Percentiles rank a stretch among this genome's conserved stretches.
phyloP scores from a whole-genome alignment of 92 coral and sea anemone species.

The Muricea muricata region DNA sequence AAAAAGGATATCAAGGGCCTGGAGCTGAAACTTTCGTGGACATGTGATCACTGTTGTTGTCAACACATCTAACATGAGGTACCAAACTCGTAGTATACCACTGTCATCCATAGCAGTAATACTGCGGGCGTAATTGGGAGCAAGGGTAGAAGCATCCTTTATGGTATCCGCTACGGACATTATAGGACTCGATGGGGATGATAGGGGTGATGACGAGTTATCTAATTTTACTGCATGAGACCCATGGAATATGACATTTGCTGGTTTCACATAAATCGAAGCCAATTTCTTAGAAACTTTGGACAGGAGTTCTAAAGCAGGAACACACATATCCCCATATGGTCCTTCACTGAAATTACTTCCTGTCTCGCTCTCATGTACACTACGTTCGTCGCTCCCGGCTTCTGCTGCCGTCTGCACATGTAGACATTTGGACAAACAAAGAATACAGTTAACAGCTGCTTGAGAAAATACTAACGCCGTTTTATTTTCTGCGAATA shows the following conservation, averaged over 20 bases:
- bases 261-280: constrained; percentile 93
- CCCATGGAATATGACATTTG: constrained; percentile 94
- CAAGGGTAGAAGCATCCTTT: constrained; percentile 42
- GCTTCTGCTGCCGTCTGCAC: constrained; percentile 76
- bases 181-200: constrained; percentile 35
- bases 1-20: constrained; percentile 91
- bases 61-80: constrained; percentile 94
- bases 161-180: constrained; percentile 34
- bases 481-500: constrained; percentile 85
- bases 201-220: constrained; percentile 41
- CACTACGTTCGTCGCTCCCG: constrained; percentile 85
- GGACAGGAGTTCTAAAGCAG: constrained; percentile 84
- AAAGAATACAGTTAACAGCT: constrained; percentile 88
- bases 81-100: constrained; percentile 97
- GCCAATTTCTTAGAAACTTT: constrained; percentile 93
- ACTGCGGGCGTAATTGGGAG: constrained; percentile 77
- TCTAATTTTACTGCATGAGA: constrained; percentile 81
- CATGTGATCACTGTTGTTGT: constrained; percentile 95
- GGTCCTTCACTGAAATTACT: constrained; percentile 57
- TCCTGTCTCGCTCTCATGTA: constrained; percentile 70
- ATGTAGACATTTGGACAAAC: constrained; percentile 83
- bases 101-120: constrained; percentile 96
- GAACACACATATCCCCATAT: constrained; percentile 82
- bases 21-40: constrained; percentile 97
- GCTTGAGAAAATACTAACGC: constrained; percentile 96